Evolutionary conservation across 1,140 invertebrate species (phyloP), one percentile per base, ranked within the genome.

Genomic region (Drosophila pallidifrons): DNA sequence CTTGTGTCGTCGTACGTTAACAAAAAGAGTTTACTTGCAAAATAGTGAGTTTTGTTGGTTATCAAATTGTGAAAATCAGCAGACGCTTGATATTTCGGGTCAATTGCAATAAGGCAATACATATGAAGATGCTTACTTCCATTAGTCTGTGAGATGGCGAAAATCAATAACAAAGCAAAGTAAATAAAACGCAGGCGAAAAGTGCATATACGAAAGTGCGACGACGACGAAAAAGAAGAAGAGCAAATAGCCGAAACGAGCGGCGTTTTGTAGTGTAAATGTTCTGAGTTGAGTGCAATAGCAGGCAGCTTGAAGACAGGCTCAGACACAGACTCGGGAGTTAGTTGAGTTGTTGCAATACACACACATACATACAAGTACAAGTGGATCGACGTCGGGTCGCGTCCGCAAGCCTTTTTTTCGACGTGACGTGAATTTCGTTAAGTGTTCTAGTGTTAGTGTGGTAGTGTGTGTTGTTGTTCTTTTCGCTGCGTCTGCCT

Each of bases 81-180:
- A 65, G 45, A 32, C 43, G 35, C 20, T 51, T 35, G 16, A 52
- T 43, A 16, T 38, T 25, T 46, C 35, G 6, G 64, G 59, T 13
- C 43, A 52, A 20, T 15, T 43, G 61, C 49, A 45, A 10, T 55
- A 55, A 52, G 7, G 13, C 60, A n/a, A 41, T 38, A 38, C 60
- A 6, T 30, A 35, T 60, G 49, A 45, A 20, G 51, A 13, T 46
- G 13, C 16, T 35, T 69, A 10, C 32, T 7, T 32, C 3, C 7
- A 10, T n/a, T 20, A 52, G 15, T 54, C 10, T 49, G 70, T 81
- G 80, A 59, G 73, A 70, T 81, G 81, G 69, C 75, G 82, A 76
- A 86, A 86, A 86, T 86, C 82, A 86, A 86, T 86, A 81, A 81
- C 79, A 81, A 81, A 89, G 85, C 82, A 78, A 79, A 86, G 76